Evolutionary conservation across 2,888 invertebrate genomes (phyloP).

Genomic region (Hydrotaea diabolus): DNA sequence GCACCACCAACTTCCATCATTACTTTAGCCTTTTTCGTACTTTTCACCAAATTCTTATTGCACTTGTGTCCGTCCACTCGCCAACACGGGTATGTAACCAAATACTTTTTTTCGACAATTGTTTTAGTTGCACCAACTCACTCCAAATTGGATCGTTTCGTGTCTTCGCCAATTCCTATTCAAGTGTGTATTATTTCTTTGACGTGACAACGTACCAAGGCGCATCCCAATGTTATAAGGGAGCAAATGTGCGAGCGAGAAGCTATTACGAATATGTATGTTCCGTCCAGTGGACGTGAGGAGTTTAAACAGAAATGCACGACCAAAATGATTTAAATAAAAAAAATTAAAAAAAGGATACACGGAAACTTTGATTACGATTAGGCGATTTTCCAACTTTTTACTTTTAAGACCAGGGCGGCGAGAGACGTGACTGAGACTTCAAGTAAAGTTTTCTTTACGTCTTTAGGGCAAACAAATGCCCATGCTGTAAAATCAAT

Average conservation of each 20-base stretch:
- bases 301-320: background rate
- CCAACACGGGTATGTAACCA: slow-evolving; percentile 42
- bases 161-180: slow-evolving; percentile 30
- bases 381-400: slow-evolving; percentile 51
- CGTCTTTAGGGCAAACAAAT: slow-evolving; percentile 56
- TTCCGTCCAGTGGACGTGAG: slow-evolving; percentile 70
- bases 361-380: slow-evolving; percentile 49
- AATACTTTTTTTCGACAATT: slow-evolving; percentile 52
- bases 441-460: slow-evolving; percentile 50
- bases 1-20: slow-evolving; percentile 32
- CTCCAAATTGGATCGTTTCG: slow-evolving; percentile 23
- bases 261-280: slow-evolving; percentile 70
- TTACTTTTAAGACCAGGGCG: slow-evolving; percentile 40
- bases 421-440: slow-evolving; percentile 33
- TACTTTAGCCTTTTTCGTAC: slow-evolving; percentile 2
- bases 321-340: slow-evolving; percentile 44
- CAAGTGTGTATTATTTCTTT: slow-evolving; percentile 65
- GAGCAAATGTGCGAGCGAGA: slow-evolving; percentile 40
- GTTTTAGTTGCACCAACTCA: slow-evolving; percentile 32
- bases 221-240: slow-evolving; percentile 52
- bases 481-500: slow-evolving; percentile 59
- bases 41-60: slow-evolving; percentile 38
- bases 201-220: slow-evolving; percentile 30
- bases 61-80: slow-evolving; percentile 16
- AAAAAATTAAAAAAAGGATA: slow-evolving; percentile 51